These are phyloP conservation scores for Scaptomyza reducta DNA, from an alignment of 2,888 invertebrate genomes.

Conservation along the genomic window DNA sequence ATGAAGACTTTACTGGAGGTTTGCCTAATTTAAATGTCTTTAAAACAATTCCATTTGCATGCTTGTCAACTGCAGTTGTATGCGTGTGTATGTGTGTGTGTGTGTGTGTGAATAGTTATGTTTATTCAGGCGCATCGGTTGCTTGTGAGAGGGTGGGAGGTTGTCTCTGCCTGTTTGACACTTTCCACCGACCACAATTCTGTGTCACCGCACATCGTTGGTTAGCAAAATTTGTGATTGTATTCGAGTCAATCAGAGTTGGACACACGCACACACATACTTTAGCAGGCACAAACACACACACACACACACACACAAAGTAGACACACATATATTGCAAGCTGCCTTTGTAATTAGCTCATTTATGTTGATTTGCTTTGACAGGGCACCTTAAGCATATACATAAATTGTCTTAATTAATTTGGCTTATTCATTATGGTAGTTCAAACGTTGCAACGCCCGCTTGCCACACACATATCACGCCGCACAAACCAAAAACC, in stretches of 20 bases:
- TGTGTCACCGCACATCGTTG: constrained; percentile 52
- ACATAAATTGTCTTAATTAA: constrained; percentile 73
- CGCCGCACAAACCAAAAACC: constrained; percentile 50
- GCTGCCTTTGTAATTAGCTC: constrained; percentile 65
- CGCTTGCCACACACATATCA: background rate
- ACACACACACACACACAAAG: background rate
- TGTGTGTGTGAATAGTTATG: constrained; percentile 17
- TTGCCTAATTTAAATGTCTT: constrained; percentile 73
- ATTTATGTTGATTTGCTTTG: constrained; percentile 77
- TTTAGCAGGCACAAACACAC: background rate
- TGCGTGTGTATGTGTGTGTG: constrained; percentile 1
- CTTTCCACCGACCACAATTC: constrained; percentile 9
- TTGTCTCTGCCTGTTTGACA: background rate
- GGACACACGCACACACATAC: constrained; percentile 11
- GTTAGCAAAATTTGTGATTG: constrained; percentile 56
- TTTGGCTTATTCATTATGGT: constrained; percentile 72
- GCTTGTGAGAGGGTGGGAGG: background rate
- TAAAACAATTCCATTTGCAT: constrained; percentile 57
- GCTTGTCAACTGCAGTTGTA: constrained; percentile 55
- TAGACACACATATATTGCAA: background rate
- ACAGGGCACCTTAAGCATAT: constrained; percentile 59
- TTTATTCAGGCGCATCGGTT: constrained; percentile 42
- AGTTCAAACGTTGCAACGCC: constrained; percentile 14
- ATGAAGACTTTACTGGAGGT: constrained; percentile 22
- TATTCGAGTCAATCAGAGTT: constrained; percentile 64